Evolutionary conservation across 2,888 invertebrate species (phyloP).

Genomic region (Peribatodes rhomboidaria): DNA sequence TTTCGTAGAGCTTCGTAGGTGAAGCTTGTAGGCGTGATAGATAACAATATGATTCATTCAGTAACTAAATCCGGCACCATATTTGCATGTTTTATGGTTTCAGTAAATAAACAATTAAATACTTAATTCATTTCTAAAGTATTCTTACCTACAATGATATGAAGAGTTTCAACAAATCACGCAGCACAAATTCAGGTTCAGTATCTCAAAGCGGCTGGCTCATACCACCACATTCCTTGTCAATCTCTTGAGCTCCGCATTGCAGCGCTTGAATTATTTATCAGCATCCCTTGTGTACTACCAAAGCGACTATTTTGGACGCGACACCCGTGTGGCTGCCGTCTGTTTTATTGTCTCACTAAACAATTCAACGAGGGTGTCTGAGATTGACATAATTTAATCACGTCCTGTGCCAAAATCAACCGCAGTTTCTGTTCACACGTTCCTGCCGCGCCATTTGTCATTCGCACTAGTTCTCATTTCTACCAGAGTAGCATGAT

Average conservation of each 20-base stretch:
- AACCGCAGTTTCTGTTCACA: constrained; percentile 46
- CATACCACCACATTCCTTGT: constrained; percentile 58
- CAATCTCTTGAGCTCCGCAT: constrained; percentile 76
- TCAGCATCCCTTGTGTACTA: constrained; percentile 70
- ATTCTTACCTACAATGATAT: too few relatives aligned
- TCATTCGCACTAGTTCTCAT: constrained; percentile 46
- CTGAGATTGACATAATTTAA: constrained; percentile 57
- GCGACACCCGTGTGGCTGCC: constrained; percentile 54
- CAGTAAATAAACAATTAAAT: too few relatives aligned
- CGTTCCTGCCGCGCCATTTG: constrained; percentile 53
- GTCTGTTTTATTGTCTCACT: constrained; percentile 60
- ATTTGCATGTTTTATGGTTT: too few relatives aligned
- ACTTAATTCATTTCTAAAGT: too few relatives aligned
- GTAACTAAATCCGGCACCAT: too few relatives aligned
- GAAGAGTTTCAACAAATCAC: neutral
- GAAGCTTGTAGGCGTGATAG: too few relatives aligned
- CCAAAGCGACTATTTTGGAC: constrained; percentile 64
- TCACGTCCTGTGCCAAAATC: constrained; percentile 50
- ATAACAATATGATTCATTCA: too few relatives aligned
- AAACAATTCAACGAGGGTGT: constrained; percentile 51
- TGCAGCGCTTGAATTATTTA: constrained; percentile 83
- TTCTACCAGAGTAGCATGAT: neutral
- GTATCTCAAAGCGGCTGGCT: constrained; percentile 23
- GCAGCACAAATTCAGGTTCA: constrained; percentile 46
- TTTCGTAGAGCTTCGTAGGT: too few relatives aligned